These are phyloP conservation scores for Periparus ater DNA, from an alignment of 2,797 vertebrate species.

Conservation along the genomic window DNA sequence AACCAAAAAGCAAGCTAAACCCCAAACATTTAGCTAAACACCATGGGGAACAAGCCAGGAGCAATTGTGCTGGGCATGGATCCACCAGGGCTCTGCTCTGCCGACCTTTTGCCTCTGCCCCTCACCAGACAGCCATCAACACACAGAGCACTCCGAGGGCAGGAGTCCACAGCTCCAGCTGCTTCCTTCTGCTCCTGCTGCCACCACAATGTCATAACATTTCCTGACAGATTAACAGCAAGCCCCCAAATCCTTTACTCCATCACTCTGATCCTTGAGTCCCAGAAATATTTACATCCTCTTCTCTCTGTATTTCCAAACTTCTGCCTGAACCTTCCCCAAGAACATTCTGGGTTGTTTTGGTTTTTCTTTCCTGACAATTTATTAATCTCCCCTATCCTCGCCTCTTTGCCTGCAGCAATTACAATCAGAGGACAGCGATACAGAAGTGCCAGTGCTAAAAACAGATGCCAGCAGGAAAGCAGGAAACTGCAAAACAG, in stretches of 20 bases:
- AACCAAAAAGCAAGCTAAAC: neutral
- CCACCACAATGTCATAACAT: constrained; percentile 37
- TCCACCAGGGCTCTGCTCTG: neutral
- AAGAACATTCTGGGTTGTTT: neutral
- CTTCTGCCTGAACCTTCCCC: neutral
- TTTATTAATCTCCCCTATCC: constrained; percentile 28
- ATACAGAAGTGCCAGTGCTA: constrained; percentile 40
- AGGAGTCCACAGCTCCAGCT: constrained; percentile 42
- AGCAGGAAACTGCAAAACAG: constrained; percentile 31
- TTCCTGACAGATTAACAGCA: constrained; percentile 34
- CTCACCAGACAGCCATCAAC: neutral
- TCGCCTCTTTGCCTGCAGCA: constrained; percentile 3
- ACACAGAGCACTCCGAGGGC: neutral
- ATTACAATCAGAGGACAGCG: constrained; percentile 40
- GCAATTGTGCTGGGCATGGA: neutral
- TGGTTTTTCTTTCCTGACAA: neutral
- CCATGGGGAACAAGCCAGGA: neutral
- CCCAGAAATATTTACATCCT: neutral
- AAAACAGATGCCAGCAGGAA: constrained; percentile 59
- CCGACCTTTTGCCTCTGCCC: neutral
- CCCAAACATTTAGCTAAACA: neutral
- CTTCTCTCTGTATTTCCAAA: neutral
- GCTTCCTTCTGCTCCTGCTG: constrained; percentile 38
- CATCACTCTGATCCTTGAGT: neutral
- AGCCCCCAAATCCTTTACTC: neutral